A percentile compares a stretch with the other conserved stretches of the same genome.
Conservation (phyloP, 2,113 vertebrate genomes). For the Bubo bubo region DNA sequence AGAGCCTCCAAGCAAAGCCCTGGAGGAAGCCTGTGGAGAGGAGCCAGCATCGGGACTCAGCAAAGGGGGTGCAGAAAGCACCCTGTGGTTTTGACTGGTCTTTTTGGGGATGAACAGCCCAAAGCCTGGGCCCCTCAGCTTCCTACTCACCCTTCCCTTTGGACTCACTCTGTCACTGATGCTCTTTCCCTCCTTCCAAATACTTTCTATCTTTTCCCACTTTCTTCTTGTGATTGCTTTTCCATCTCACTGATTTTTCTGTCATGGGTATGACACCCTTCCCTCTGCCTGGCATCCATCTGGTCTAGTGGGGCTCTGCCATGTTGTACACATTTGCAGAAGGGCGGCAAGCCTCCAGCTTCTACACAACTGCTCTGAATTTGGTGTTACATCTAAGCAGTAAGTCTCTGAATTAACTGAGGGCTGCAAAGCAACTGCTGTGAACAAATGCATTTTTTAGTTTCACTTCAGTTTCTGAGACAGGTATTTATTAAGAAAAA, state of each 20-base stretch:
- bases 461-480: not conserved
- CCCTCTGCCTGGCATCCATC: rapidly evolving
- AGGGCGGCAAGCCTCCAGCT: not conserved
- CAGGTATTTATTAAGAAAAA: not conserved
- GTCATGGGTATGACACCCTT: not conserved
- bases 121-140: not conserved
- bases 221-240: not conserved
- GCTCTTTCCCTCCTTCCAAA: not conserved
- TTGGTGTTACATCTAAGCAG: not conserved
- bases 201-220: not conserved
- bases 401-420: not conserved
- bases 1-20: not conserved
- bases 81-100: not conserved
- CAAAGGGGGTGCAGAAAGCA: not conserved
- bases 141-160: not conserved
- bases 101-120: not conserved
- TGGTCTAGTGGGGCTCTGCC: not conserved
- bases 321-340: rapidly evolving
- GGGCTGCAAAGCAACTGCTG: not conserved
- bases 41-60: not conserved
- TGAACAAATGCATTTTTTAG: not conserved
- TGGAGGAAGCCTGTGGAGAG: not conserved
- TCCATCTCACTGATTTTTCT: not conserved
- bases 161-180: not conserved
- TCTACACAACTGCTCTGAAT: not conserved